Evolutionary conservation across 1,140 invertebrate genomes (phyloP), one percentile per base, ranked within the genome.

Genomic region (Galleria mellonella): DNA sequence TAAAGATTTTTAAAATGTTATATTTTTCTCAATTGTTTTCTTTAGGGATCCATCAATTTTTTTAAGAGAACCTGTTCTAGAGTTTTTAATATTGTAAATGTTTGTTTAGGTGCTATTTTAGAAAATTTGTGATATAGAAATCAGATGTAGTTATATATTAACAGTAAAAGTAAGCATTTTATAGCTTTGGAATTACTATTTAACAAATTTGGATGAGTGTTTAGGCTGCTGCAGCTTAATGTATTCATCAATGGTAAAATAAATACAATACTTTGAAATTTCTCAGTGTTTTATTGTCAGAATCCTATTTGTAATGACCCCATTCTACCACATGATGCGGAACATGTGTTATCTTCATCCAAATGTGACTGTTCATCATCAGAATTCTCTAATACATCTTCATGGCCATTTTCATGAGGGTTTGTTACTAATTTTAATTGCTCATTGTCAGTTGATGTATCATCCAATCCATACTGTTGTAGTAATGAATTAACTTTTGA

Each of bases 331-430:
- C 75, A 83, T n/a, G 62, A 47, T 5, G 65, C 63, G 3, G 54
- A 50, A 52, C 77, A 79, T 9, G 70, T 58, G 12, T 78, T 59
- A 32, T 74, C 71, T 43, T 82, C 71, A 0, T 67, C 54, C 1
- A 14, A 11, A 33, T 57, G 39, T 14, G 44, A 33, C n/a, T 43
- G 38, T 38, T 29, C 28, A 37, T 46, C 31, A 40, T 40, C 44
- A 41, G 37, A 17, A 39, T 32, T 43, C 39, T 39, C 35, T 28
- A 13, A 33, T 32, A n/a, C 37, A 44, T 45, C 17, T 11, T 6
- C 17, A 23, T 2, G 17, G 6, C 6, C 17, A 23, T 3, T 23
- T 3, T 23, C 6, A 23, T 3, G 17, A 2, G 2, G 2, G 17
- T 23, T 23, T 3, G 17, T 23, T 23, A 3, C 17, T 23, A 23